Percentiles rank a stretch among this genome's conserved stretches.
phyloP scores from a whole-genome alignment of 2,113 vertebrate genomes.

The Pituophis catenifer region DNA sequence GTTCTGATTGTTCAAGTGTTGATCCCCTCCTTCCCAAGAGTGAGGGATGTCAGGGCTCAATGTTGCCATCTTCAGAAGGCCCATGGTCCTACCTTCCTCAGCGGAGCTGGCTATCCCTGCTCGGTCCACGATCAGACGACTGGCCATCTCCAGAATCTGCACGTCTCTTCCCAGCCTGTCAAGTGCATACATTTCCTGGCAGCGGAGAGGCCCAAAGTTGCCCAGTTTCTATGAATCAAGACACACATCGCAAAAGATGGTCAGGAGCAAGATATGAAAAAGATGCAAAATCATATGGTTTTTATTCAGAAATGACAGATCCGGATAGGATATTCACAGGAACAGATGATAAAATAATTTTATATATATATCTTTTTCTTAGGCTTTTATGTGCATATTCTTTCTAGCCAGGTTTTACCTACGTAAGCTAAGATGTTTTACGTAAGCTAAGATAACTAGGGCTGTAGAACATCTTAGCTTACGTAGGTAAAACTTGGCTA shows the following conservation, averaged over 20 bases:
- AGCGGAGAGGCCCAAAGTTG: constrained; percentile 91
- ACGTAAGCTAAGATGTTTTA: no score
- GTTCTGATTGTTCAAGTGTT: not conserved
- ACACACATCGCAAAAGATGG: not conserved
- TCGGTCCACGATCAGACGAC: constrained; percentile 72
- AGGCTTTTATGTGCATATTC: no score
- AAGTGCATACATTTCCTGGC: constrained; percentile 90
- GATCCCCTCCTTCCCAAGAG: not conserved
- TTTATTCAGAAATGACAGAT: no score
- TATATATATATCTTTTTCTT: no score
- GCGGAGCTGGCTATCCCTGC: constrained; percentile 60
- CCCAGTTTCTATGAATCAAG: constrained; percentile 80
- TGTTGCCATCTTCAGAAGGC: not conserved
- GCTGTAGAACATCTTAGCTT: no score
- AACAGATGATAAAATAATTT: no score
- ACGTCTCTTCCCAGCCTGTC: constrained; percentile 86
- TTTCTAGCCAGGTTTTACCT: no score
- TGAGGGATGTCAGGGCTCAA: not conserved
- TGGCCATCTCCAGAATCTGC: constrained; percentile 78
- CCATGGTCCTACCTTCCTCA: constrained; percentile 74
- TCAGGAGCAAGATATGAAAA: not conserved
- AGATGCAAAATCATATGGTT: no score
- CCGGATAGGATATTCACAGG: no score
- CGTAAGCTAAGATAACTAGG: no score
- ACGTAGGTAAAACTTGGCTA: no score